Evolutionary conservation across 2,888 invertebrate species (phyloP).

Genomic region (Horisme vitalbata): DNA sequence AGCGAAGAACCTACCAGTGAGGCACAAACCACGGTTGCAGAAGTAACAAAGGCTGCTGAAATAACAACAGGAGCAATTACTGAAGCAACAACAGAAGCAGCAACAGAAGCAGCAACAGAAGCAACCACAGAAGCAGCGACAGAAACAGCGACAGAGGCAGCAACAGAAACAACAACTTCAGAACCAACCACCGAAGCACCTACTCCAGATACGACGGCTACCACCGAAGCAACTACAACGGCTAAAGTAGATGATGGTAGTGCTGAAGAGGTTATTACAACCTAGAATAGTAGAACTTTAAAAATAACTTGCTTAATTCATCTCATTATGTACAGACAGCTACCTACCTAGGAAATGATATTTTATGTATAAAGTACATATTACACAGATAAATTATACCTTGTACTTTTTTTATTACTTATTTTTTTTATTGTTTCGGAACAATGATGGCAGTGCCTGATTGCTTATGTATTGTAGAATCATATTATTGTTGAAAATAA

Average conservation of each 20-base stretch:
- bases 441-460: too few species aligned
- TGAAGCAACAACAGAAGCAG: neutral
- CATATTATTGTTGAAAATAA: too few species aligned
- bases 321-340: too few species aligned
- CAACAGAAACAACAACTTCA: neutral
- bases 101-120: neutral
- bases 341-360: too few species aligned
- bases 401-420: too few species aligned
- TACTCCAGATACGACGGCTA: neutral
- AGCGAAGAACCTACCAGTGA: neutral
- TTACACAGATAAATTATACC: too few species aligned
- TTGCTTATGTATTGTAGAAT: too few species aligned
- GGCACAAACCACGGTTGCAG: neutral
- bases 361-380: too few species aligned
- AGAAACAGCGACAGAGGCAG: neutral
- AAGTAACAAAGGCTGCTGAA: neutral
- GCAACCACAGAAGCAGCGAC: neutral
- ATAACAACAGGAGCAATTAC: neutral
- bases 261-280: constrained; percentile 9
- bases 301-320: too few species aligned
- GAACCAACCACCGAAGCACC: neutral
- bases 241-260: neutral
- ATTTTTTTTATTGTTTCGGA: too few species aligned
- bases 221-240: neutral
- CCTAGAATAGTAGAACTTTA: too few species aligned